phyloP scores from a whole-genome alignment of 2,113 vertebrate species.

The Mesitornis unicolor region DNA sequence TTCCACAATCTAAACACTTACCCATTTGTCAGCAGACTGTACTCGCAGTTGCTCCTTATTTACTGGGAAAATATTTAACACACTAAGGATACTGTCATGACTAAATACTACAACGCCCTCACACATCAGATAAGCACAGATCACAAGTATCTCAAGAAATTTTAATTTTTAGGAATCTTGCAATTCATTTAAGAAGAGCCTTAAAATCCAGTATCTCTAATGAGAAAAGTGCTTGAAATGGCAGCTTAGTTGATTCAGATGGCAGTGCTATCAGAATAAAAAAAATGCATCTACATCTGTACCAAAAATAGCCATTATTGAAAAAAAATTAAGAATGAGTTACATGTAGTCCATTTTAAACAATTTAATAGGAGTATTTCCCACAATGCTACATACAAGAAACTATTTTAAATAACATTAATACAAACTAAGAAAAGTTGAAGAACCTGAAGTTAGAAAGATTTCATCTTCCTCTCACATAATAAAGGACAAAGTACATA shows the following conservation, averaged over 20 bases:
- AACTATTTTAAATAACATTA: conserved; percentile 46
- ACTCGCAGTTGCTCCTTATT: not conserved
- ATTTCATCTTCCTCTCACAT: conserved; percentile 6
- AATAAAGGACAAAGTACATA: conserved; percentile 6
- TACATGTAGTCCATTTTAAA: conserved; percentile 28
- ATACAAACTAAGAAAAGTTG: conserved; percentile 18
- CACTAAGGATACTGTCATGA: not conserved
- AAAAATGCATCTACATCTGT: not conserved
- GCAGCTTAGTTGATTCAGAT: conserved; percentile 40
- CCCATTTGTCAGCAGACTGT: not conserved
- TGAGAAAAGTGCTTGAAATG: conserved; percentile 12
- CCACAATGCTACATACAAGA: conserved; percentile 16
- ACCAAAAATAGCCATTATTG: not conserved
- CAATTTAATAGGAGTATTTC: conserved; percentile 38
- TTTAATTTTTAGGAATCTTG: conserved; percentile 34
- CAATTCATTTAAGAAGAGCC: not conserved
- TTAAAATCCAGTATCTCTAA: not conserved
- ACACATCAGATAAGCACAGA: not conserved
- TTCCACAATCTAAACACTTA: not conserved
- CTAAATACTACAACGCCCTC: not conserved
- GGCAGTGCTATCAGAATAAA: not conserved
- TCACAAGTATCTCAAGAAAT: conserved; percentile 29
- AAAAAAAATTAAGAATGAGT: conserved; percentile 31
- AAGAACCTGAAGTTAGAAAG: not conserved
- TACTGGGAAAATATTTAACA: not conserved